These are phyloP conservation scores for Gnatocerus cornutus DNA, from an alignment of 2,888 invertebrate genomes.

Conservation along the genomic window DNA sequence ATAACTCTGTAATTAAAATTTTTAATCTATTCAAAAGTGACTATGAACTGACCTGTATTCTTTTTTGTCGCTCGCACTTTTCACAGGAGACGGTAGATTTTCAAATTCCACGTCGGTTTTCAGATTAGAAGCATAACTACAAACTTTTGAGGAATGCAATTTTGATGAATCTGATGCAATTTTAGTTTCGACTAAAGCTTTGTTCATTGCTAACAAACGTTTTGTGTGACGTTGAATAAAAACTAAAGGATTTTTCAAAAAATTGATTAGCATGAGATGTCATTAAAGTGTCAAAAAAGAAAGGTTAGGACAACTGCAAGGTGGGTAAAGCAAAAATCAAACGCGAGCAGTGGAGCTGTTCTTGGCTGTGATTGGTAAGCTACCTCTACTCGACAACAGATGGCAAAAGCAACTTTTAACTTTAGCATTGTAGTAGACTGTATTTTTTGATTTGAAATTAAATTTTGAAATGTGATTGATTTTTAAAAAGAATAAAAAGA, in stretches of 20 bases:
- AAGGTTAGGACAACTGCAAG: neutral
- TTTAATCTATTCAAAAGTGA: slow-evolving; percentile 22
- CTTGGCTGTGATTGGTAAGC: too few relatives aligned
- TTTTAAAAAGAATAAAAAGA: too few relatives aligned
- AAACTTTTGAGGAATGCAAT: neutral
- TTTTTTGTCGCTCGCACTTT: slow-evolving; percentile 86
- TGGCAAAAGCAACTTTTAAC: too few relatives aligned
- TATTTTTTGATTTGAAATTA: too few relatives aligned
- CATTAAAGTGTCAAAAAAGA: neutral
- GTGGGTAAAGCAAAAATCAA: neutral
- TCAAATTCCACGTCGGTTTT: slow-evolving; percentile 55
- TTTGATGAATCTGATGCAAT: slow-evolving; percentile 10
- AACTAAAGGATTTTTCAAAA: slow-evolving; percentile 8
- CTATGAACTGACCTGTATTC: slow-evolving; percentile 78
- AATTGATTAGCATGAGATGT: slow-evolving; percentile 18
- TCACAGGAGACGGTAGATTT: slow-evolving; percentile 74
- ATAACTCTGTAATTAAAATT: slow-evolving; percentile 73
- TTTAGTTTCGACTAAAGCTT: slow-evolving; percentile 13
- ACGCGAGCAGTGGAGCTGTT: too few relatives aligned
- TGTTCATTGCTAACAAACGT: slow-evolving; percentile 26
- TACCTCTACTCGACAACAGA: too few relatives aligned
- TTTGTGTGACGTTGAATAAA: neutral
- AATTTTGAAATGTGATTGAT: too few relatives aligned
- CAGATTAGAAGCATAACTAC: neutral
- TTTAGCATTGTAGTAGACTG: too few relatives aligned